These are phyloP conservation scores for Pantherophis vulpinus DNA, from an alignment of 2,797 vertebrate species.

Conservation along the genomic window DNA sequence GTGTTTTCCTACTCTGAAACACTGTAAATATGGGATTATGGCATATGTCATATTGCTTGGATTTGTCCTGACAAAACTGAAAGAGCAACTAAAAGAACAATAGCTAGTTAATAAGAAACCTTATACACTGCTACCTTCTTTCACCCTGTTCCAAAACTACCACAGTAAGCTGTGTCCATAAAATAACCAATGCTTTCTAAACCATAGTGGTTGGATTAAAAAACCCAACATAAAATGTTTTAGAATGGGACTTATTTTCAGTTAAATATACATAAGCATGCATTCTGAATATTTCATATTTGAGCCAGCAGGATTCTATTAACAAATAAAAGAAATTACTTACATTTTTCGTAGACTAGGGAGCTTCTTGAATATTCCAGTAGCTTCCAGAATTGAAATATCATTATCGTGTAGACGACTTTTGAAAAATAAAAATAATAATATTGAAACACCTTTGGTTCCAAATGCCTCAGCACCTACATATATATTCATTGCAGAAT, in stretches of 20 bases:
- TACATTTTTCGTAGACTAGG: constrained; percentile 94
- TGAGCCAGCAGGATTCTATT: neutral
- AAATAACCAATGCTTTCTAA: neutral
- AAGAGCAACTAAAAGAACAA: neutral
- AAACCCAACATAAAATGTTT: neutral
- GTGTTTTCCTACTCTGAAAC: neutral
- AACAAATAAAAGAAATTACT: constrained; percentile 55
- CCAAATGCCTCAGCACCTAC: neutral
- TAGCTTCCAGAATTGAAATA: constrained; percentile 84
- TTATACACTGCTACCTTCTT: neutral
- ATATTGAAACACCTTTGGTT: constrained; percentile 26
- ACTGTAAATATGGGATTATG: neutral
- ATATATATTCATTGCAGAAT: constrained; percentile 23
- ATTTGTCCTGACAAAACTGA: neutral
- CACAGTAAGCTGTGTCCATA: neutral
- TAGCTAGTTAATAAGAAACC: neutral
- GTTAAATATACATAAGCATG: neutral
- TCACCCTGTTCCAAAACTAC: neutral
- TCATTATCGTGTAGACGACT: constrained; percentile 98
- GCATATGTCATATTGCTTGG: neutral
- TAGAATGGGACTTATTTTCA: neutral
- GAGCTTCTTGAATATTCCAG: constrained; percentile 90
- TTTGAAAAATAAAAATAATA: constrained; percentile 55
- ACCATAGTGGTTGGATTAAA: neutral
- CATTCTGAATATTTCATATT: neutral